Base-by-base conservation (phyloP, 2,888 invertebrate genomes). In the Torymus aiolomorphi region DNA sequence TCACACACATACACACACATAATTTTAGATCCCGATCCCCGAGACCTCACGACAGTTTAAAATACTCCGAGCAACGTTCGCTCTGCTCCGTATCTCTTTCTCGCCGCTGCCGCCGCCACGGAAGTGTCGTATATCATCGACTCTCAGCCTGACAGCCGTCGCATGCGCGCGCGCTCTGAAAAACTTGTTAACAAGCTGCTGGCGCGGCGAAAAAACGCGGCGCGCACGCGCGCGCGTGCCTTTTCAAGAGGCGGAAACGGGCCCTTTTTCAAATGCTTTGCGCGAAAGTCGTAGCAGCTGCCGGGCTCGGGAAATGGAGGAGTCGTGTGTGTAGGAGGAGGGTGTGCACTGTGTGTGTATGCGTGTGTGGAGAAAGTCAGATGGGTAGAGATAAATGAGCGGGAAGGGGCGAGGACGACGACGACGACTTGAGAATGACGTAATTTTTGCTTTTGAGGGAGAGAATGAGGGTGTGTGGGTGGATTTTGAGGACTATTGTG, bases 161-260 rank as follows among this genome's bases (percentile, higher is more conserved):
- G 75, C 78, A 75, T 70, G 74, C 57, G 51, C 24, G 57, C 49
- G 42, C 24, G 1, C 67, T 52, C 76, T 54, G 79, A 79, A 76
- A 81, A 79, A 81, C 81, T 81, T 79, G 79, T 81, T 81, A 81
- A 81, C 76, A 81, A 79, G 81, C 18, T 54, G 56, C 49, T 42
- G 59, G 51, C n/a, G 52, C 20, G 20, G 24, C 16, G 52, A 14
- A 16, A 63, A 42, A 31, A 31, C 14, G 62, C 20, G n/a, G n/a
- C n/a, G n/a, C n/a, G n/a, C n/a, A n/a, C n/a, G n/a, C n/a, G n/a
- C 72, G 62, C 62, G 49, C 12, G 59, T n/a, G 67, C 57, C 62
- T 59, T 57, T 54, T 16, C 54, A 16, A 69, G 62, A 14, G 56
- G 54, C 59, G 65, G 71, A 75, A 61, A 59, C 59, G 16, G 59